Evolutionary conservation across 2,888 invertebrate species (phyloP).

Genomic region (Ypsolopha scabrella): DNA sequence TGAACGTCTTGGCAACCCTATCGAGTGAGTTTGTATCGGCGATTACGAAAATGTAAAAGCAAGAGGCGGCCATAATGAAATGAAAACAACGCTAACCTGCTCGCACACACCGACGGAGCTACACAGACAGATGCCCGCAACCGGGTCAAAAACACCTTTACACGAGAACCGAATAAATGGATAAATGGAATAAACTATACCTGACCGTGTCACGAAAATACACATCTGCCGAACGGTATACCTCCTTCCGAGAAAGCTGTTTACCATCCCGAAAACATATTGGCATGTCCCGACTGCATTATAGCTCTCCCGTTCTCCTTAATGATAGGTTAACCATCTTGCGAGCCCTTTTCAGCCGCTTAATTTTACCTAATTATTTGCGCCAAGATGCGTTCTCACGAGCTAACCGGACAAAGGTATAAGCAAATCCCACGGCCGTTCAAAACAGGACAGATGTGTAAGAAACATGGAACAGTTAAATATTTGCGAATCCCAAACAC

Average conservation of each 20-base stretch:
- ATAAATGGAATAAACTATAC: conserved; percentile 38
- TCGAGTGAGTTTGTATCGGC: conserved; percentile 44
- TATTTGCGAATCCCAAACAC: conserved; percentile 34
- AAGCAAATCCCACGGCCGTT: conserved; percentile 10
- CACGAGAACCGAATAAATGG: conserved; percentile 44
- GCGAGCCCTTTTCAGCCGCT: conserved; percentile 48
- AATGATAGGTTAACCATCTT: conserved; percentile 61
- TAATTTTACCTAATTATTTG: conserved; percentile 61
- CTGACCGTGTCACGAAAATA: conserved; percentile 62
- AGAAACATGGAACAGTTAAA: conserved; percentile 22
- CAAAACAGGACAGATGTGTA: conserved; percentile 31
- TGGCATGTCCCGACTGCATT: conserved; percentile 63
- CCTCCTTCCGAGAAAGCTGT: conserved; percentile 64
- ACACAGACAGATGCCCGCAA: conserved; percentile 37
- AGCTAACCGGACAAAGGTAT: conserved; percentile 47
- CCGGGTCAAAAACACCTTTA: conserved; percentile 68
- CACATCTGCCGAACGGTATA: conserved; percentile 64
- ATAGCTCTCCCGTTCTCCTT: conserved; percentile 32
- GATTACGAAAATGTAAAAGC: conserved; percentile 65
- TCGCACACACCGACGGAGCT: conserved; percentile 29
- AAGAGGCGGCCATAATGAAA: conserved; percentile 62
- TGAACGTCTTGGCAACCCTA: conserved; percentile 35
- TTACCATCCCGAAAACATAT: conserved; percentile 54
- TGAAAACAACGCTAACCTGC: conserved; percentile 54
- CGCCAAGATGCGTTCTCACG: conserved; percentile 56